phyloP scores from a whole-genome alignment of 2,888 invertebrate species.

The Spatulosminthurus flaviceps region DNA sequence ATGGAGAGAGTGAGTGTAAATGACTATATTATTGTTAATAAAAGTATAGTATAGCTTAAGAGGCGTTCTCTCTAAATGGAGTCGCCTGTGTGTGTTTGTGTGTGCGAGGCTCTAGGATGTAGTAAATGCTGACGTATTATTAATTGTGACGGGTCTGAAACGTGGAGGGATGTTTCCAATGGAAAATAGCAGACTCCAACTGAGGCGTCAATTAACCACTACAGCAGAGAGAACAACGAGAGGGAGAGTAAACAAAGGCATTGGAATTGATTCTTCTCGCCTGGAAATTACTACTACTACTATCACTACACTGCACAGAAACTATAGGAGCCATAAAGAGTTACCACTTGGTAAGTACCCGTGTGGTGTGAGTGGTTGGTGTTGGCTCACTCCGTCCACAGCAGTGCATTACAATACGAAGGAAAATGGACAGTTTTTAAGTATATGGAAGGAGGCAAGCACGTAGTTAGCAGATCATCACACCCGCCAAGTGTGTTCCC shows the following conservation, averaged over 20 bases:
- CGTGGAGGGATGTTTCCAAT: constrained; percentile 30
- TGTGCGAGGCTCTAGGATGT: neutral
- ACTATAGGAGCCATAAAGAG: constrained; percentile 41
- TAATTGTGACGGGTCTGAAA: constrained; percentile 35
- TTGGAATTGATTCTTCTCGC: constrained; percentile 53
- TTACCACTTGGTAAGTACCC: constrained; percentile 1
- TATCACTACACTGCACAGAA: neutral
- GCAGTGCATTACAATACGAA: neutral
- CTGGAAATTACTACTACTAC: constrained; percentile 41
- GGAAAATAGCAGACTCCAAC: constrained; percentile 46
- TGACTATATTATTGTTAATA: constrained; percentile 42
- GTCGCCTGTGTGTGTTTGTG: neutral
- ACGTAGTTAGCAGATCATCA: constrained; percentile 43
- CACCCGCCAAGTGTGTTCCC: constrained; percentile 50
- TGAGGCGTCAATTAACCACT: constrained; percentile 52
- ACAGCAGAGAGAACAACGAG: constrained; percentile 22
- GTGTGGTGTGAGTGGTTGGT: neutral
- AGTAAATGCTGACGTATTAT: constrained; percentile 48
- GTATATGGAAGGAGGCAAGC: constrained; percentile 12
- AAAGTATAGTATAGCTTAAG: constrained; percentile 25
- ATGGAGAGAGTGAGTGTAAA: constrained; percentile 45
- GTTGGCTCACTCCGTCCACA: neutral
- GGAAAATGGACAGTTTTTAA: constrained; percentile 1
- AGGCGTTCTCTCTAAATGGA: constrained; percentile 20
- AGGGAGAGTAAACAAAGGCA: constrained; percentile 49